Evolutionary conservation across 2,113 vertebrate genomes (phyloP).

Genomic region (Proterorhinus semilunaris): DNA sequence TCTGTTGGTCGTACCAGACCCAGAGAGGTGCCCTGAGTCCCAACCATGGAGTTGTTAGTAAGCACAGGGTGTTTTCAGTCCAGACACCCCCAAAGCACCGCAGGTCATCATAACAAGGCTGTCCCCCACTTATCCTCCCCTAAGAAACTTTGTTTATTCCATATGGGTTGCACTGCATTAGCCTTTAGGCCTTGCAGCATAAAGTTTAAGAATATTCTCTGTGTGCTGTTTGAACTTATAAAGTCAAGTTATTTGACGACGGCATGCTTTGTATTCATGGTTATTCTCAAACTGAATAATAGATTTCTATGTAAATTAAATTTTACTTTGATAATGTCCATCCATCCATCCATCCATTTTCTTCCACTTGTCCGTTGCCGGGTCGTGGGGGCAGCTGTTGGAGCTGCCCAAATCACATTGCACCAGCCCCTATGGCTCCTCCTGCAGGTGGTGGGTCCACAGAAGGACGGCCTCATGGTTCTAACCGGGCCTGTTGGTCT

Average conservation of each 20-base stretch:
- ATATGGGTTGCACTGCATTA: conserved; percentile 14
- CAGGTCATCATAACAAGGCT: not conserved
- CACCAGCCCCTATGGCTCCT: too few species aligned
- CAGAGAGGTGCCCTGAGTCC: conserved; percentile 12
- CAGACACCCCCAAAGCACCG: conserved; percentile 8
- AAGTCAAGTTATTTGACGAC: not conserved
- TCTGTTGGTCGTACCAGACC: conserved; percentile 10
- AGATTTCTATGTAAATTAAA: too few species aligned
- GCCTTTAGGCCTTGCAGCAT: conserved; percentile 37
- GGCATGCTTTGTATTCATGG: too few species aligned
- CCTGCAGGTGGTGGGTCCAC: too few species aligned
- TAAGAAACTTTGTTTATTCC: conserved; percentile 46
- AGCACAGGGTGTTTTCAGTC: not conserved
- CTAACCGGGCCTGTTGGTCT: too few species aligned
- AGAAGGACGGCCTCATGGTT: too few species aligned
- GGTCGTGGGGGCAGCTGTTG: too few species aligned
- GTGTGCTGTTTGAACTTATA: not conserved
- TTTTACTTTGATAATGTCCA: too few species aligned
- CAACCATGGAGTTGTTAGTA: conserved; percentile 35
- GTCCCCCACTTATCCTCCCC: not conserved
- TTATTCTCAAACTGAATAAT: too few species aligned
- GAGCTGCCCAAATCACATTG: too few species aligned
- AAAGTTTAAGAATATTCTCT: not conserved
- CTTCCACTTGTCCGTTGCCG: too few species aligned
- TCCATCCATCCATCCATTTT: too few species aligned